phyloP scores from a whole-genome alignment of 2,113 vertebrate species.

The Thymallus thymallus region DNA sequence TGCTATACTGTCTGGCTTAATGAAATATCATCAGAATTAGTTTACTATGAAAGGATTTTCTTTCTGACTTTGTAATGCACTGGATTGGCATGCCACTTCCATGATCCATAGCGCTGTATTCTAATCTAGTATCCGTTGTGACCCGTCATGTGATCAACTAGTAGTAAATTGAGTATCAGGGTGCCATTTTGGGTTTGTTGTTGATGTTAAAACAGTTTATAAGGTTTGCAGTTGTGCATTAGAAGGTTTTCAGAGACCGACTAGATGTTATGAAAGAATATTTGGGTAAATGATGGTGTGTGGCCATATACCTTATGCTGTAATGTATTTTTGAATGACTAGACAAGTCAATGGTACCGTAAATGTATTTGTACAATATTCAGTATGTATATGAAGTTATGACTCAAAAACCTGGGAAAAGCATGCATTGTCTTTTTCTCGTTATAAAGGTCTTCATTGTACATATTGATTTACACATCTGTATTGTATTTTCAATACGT shows the following conservation, averaged over 20 bases:
- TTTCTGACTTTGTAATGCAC: not conserved
- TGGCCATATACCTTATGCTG: not conserved
- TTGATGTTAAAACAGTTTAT: not conserved
- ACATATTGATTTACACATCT: not conserved
- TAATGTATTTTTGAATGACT: not conserved
- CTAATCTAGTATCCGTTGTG: not conserved
- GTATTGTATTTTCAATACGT: not conserved
- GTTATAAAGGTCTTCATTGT: not conserved
- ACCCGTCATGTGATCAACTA: not conserved
- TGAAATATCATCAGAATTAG: not conserved
- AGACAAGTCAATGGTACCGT: conserved; percentile 2
- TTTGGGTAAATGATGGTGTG: not conserved
- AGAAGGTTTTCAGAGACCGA: not conserved
- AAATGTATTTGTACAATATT: conserved; percentile 27
- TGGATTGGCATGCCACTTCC: not conserved
- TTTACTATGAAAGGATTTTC: not conserved
- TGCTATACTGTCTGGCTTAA: not conserved
- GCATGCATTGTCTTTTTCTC: not conserved
- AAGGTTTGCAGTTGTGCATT: not conserved
- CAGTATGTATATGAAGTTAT: conserved; percentile 35
- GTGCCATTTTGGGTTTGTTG: not conserved
- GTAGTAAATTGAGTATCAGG: not conserved
- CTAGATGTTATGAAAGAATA: not conserved
- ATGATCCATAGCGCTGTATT: not conserved
- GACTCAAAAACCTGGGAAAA: not conserved